Evolutionary conservation across 2,888 invertebrate genomes (phyloP).

Genomic region (Ophion obscuratus): DNA sequence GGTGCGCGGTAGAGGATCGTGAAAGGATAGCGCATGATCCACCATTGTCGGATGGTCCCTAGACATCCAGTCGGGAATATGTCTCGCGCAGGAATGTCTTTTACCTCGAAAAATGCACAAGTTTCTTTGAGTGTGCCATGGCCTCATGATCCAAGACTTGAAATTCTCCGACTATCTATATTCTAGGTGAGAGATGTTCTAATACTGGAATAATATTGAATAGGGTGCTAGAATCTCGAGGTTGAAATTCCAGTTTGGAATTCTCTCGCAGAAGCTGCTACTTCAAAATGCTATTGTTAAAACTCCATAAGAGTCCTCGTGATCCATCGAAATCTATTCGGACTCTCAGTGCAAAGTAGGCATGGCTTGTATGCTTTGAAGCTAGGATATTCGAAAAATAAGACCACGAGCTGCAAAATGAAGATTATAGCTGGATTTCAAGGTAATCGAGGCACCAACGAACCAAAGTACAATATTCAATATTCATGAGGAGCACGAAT

Average conservation of each 20-base stretch:
- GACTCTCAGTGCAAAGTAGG: too few species aligned
- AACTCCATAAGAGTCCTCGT: not conserved
- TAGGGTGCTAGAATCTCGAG: not conserved
- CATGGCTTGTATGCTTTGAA: too few species aligned
- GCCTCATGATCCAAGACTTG: not conserved
- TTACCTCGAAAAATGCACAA: slow-evolving; percentile 18
- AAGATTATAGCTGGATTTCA: too few species aligned
- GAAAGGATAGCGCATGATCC: not conserved
- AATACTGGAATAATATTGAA: not conserved
- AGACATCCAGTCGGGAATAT: slow-evolving; percentile 15
- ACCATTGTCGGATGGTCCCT: slow-evolving; percentile 8
- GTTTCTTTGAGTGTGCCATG: not conserved
- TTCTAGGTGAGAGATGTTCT: not conserved
- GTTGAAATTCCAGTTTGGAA: not conserved
- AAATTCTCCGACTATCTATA: not conserved
- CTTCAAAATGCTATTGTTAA: not conserved
- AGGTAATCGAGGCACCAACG: too few species aligned
- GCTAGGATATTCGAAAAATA: too few species aligned
- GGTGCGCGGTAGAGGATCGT: slow-evolving; percentile 2
- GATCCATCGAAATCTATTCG: too few species aligned
- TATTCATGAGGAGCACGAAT: too few species aligned
- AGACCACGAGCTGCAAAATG: too few species aligned
- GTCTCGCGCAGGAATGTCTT: slow-evolving; percentile 19
- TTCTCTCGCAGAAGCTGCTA: not conserved
- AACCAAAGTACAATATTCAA: too few species aligned